phyloP scores from a whole-genome alignment of 1,140 invertebrate genomes.

The Drosophila nasuta region DNA sequence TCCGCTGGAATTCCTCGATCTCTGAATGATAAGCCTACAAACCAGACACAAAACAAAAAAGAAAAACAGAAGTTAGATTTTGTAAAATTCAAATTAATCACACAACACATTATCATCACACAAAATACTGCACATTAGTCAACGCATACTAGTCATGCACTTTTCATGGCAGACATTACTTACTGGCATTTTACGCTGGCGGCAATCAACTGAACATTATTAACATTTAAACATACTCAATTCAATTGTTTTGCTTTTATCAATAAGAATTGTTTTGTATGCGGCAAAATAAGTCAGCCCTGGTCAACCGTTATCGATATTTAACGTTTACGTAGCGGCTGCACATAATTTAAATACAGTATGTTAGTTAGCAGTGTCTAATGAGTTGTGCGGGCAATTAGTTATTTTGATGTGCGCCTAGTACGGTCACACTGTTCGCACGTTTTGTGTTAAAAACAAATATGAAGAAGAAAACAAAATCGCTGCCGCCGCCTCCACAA shows the following conservation, averaged over 20 bases:
- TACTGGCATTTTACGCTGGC: conserved; percentile 40
- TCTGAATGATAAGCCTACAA: conserved; percentile 97
- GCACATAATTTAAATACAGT: background rate
- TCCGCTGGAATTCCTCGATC: conserved; percentile 89
- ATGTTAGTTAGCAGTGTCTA: background rate
- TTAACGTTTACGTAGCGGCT: background rate
- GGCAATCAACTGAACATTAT: conserved; percentile 29
- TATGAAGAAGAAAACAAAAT: conserved; percentile 41
- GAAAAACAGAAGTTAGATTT: background rate
- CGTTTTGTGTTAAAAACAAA: conserved; percentile 29
- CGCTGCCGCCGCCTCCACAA: background rate
- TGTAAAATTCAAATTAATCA: conserved; percentile 24
- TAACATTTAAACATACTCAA: conserved; percentile 29
- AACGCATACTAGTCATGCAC: background rate
- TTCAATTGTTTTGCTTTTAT: conserved; percentile 39
- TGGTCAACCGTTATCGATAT: conserved; percentile 28
- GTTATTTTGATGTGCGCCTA: background rate
- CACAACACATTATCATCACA: background rate
- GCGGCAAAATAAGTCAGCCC: conserved; percentile 19
- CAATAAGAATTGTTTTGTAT: conserved; percentile 5
- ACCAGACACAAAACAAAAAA: conserved; percentile 36
- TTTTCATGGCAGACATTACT: conserved; percentile 16
- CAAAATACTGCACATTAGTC: background rate
- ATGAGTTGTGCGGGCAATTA: too few species aligned
- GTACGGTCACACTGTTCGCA: conserved; percentile 22